These are phyloP conservation scores for Heliopora coerulea DNA, from an alignment of 92 coral and sea anemone genomes.

Conservation along the genomic window DNA sequence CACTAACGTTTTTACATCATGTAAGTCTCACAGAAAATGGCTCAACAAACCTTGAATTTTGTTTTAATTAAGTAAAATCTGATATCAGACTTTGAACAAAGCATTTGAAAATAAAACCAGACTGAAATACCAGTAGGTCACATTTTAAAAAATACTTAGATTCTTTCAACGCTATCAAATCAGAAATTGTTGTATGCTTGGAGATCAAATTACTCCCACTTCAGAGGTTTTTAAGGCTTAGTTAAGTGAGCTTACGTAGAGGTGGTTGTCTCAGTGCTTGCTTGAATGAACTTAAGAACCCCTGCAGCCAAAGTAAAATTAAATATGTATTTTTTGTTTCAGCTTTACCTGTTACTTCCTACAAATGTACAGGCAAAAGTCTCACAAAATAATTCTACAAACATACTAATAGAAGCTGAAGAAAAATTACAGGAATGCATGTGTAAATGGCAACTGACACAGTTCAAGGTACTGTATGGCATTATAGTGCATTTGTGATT, in stretches of 20 bases:
- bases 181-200: no score
- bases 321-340: background rate
- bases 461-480: slow-evolving; percentile 85
- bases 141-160: no score
- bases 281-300: background rate
- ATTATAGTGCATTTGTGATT: no score
- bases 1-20: slow-evolving; percentile 77
- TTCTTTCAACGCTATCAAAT: no score
- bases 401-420: slow-evolving; percentile 27
- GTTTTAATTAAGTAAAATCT: no score
- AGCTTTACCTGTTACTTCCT: slow-evolving; percentile 23
- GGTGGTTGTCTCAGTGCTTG: no score
- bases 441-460: slow-evolving; percentile 75
- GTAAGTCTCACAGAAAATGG: slow-evolving; percentile 57
- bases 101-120: no score
- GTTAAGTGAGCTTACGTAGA: no score
- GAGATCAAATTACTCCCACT: no score
- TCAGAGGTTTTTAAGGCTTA: no score
- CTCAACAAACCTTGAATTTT: background rate
- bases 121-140: no score
- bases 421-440: slow-evolving; percentile 73
- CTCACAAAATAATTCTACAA: slow-evolving; percentile 23
- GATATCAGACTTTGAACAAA: no score
- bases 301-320: background rate
- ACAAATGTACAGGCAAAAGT: slow-evolving; percentile 3